These are phyloP conservation scores for Euplagia quadripunctaria DNA, from an alignment of 2,888 invertebrate species.

Conservation along the genomic window DNA sequence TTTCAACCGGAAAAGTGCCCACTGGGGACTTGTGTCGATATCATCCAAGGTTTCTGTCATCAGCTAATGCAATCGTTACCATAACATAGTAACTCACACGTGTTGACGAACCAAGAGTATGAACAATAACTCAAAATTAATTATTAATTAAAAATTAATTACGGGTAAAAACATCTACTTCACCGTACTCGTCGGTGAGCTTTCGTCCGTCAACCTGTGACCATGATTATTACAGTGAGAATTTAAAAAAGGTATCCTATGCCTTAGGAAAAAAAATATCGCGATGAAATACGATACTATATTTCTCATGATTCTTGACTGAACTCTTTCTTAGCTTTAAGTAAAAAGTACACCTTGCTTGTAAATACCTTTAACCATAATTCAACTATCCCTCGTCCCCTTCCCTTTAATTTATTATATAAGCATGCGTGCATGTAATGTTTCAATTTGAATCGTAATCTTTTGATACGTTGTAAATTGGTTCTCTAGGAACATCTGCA, in stretches of 20 bases:
- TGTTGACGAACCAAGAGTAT: not conserved
- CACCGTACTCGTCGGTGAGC: not conserved
- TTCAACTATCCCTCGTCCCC: not conserved
- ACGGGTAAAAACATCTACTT: not conserved
- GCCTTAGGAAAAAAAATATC: too few relatives aligned
- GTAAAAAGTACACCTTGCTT: not conserved
- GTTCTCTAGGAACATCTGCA: slow-evolving; percentile 13
- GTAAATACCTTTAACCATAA: not conserved
- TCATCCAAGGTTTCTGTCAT: too few relatives aligned
- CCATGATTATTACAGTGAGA: not conserved
- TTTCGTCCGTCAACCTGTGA: not conserved
- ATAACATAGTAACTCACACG: too few relatives aligned
- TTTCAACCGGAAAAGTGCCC: too few relatives aligned
- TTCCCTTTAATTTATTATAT: not conserved
- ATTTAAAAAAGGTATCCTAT: too few relatives aligned
- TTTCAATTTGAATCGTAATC: slow-evolving; percentile 15
- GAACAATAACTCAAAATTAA: not conserved
- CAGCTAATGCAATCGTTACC: too few relatives aligned
- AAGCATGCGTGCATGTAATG: slow-evolving; percentile 14
- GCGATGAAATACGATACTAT: not conserved
- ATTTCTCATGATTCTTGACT: not conserved
- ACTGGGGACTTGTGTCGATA: too few relatives aligned
- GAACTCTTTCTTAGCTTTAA: not conserved
- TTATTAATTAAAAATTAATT: not conserved
- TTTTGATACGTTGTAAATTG: slow-evolving; percentile 5